These are phyloP conservation scores for Trinorchestia longiramus DNA, from an alignment of 1,140 invertebrate genomes.

Conservation along the genomic window DNA sequence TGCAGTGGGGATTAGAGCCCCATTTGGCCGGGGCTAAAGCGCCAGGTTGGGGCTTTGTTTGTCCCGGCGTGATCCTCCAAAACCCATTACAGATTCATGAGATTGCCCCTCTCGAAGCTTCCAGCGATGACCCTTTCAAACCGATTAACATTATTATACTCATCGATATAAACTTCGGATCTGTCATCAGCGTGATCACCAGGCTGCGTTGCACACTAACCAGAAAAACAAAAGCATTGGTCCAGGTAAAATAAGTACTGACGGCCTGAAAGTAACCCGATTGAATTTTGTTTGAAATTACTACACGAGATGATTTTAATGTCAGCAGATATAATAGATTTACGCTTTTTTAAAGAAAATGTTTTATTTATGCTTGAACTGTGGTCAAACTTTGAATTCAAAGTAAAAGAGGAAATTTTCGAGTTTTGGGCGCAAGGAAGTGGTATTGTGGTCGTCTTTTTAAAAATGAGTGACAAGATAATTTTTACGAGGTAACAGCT, in stretches of 20 bases:
- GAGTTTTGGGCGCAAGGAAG: not conserved
- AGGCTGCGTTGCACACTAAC: not conserved
- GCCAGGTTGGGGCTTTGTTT: not conserved
- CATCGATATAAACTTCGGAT: not conserved
- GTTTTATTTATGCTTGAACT: too few relatives aligned
- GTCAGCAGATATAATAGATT: not conserved
- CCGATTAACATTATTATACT: not conserved
- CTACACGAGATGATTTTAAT: not conserved
- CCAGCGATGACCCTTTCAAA: slow-evolving; percentile 6
- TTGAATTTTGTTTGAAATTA: not conserved
- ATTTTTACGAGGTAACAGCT: too few relatives aligned
- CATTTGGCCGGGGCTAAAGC: not conserved
- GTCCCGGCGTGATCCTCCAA: not conserved
- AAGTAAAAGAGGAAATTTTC: not conserved
- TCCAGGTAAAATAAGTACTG: not conserved
- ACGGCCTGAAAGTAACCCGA: not conserved
- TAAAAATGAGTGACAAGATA: too few relatives aligned
- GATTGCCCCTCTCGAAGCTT: not conserved
- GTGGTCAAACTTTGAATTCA: too few relatives aligned
- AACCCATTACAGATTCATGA: not conserved
- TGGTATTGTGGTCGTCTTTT: too few relatives aligned
- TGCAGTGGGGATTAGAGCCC: not conserved
- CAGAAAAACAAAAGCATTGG: not conserved
- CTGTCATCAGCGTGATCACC: not conserved
- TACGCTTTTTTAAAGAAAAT: too few relatives aligned